Conservation (phyloP, 2,888 invertebrate genomes). For the Toxonevra muliebris region DNA sequence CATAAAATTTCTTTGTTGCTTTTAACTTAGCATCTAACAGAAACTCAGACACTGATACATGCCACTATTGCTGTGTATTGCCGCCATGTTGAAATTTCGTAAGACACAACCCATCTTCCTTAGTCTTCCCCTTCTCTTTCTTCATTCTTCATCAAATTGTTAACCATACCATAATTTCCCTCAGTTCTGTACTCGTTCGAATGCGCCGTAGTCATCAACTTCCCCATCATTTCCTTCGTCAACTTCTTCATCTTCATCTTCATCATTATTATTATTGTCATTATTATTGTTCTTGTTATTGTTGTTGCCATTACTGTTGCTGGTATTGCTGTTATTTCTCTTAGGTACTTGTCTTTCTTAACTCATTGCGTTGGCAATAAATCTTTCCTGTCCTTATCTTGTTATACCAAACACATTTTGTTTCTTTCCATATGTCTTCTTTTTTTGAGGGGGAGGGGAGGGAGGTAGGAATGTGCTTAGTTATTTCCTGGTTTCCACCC, state of each 20-base stretch:
- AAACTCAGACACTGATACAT: slow-evolving; percentile 4
- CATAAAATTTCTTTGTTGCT: neutral
- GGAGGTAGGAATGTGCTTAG: no score
- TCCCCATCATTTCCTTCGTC: slow-evolving; percentile 58
- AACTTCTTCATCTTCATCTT: slow-evolving; percentile 58
- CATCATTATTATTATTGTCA: slow-evolving; percentile 46
- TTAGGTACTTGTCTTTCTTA: slow-evolving; percentile 62
- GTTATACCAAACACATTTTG: slow-evolving; percentile 39
- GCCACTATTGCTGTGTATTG: slow-evolving; percentile 20
- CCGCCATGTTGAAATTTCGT: slow-evolving; percentile 54
- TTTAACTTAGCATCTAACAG: neutral
- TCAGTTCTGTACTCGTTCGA: neutral
- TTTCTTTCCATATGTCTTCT: slow-evolving; percentile 32
- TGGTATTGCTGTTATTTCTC: slow-evolving; percentile 44
- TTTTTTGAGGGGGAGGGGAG: slow-evolving; percentile 1
- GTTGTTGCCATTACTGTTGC: slow-evolving; percentile 22
- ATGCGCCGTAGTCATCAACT: slow-evolving; percentile 40
- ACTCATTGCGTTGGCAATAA: slow-evolving; percentile 63
- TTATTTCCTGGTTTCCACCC: no score
- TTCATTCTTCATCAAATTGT: slow-evolving; percentile 35
- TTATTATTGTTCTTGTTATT: slow-evolving; percentile 29
- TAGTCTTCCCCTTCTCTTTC: slow-evolving; percentile 51
- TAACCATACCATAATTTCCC: slow-evolving; percentile 18
- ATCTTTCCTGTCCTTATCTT: slow-evolving; percentile 58
- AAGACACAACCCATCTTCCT: slow-evolving; percentile 45